A percentile compares a stretch with the other conserved stretches of the same genome.
phyloP scores from a whole-genome alignment of 2,113 vertebrate genomes.

The Phodopus roborovskii region DNA sequence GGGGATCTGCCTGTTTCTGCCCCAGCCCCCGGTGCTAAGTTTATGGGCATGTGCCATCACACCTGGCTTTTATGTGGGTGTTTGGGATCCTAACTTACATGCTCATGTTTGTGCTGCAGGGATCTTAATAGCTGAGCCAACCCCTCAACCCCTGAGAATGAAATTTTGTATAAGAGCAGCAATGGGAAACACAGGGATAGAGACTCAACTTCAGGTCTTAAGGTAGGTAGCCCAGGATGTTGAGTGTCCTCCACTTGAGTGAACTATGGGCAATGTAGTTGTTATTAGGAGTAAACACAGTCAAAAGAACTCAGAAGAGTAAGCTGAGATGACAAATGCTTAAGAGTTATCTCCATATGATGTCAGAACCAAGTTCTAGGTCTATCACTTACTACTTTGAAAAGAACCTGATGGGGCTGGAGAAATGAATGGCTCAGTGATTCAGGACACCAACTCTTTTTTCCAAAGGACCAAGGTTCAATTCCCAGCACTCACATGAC shows the following conservation, averaged over 20 bases:
- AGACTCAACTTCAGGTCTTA: too few relatives aligned
- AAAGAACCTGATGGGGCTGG: not conserved
- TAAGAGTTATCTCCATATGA: not conserved
- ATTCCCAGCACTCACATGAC: too few relatives aligned
- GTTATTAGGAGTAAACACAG: not conserved
- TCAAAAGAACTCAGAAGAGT: not conserved
- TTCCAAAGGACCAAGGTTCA: too few relatives aligned
- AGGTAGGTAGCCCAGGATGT: not conserved
- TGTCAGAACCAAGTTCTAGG: not conserved
- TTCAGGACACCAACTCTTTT: too few relatives aligned
- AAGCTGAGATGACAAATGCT: not conserved
- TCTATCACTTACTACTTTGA: not conserved
- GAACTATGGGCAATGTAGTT: not conserved
- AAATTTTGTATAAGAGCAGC: not conserved
- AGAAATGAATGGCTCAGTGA: too few relatives aligned
- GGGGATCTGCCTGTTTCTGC: too few relatives aligned
- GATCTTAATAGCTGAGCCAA: not conserved
- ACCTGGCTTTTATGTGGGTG: too few relatives aligned
- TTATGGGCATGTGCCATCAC: too few relatives aligned
- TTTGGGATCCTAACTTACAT: not conserved
- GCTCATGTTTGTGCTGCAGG: not conserved
- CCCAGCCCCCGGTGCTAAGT: too few relatives aligned
- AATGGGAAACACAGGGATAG: not conserved
- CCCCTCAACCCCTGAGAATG: not conserved
- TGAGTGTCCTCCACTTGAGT: not conserved